Evolutionary conservation across 2,113 vertebrate species (phyloP), one percentile per base, ranked within the genome.

Genomic region (Dissostichus mawsoni): DNA sequence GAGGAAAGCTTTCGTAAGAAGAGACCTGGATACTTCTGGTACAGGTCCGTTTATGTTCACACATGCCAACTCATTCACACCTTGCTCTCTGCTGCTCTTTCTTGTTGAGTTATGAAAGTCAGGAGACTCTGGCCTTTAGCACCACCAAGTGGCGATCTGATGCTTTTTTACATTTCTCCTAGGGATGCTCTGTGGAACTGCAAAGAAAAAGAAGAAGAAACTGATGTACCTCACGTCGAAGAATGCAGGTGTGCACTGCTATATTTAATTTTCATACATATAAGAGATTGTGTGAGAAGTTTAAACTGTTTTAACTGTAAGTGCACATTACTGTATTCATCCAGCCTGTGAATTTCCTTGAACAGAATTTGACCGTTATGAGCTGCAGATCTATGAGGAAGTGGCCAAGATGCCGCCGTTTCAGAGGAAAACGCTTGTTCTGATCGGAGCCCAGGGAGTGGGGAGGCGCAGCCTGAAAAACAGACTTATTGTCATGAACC

Each of bases 141-240:
- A 45, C 74, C 56, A 20, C 50, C 56, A 7, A 53, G 75, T 85
- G 69, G 62, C 71, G 48, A 41, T 23, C 20, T 82, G 23, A 76
- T 14, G 6, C 51, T 86, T 3, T 82, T 29, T 10, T 5, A 0
- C 4, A 45, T 79, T 8, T 89, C 73, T 91, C 10, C 67, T 78
- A 99, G 98, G 98, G 29, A 95, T 96, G 86, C 97, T 99, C 57
- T 99, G 98, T 58, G 98, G 98, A 85, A 97, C 93, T 78, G 95
- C 93, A 78, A 99, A 97, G 94, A 99, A 97, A 93, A 99, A 99
- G 94, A 99, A 99, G 94, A 99, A 99, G 89, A 99, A 97, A 93
- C 97, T 98, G 95, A 99, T 99, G 98, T 99, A 99, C 90, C 95
- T 99, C 73, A 99, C 97, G 55, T 96, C 98, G 52, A 98, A 97